A percentile compares a stretch with the other conserved stretches of the same genome.
Evolutionary conservation across 2,113 vertebrate species (phyloP).

Genomic region (Xiphophorus maculatus): DNA sequence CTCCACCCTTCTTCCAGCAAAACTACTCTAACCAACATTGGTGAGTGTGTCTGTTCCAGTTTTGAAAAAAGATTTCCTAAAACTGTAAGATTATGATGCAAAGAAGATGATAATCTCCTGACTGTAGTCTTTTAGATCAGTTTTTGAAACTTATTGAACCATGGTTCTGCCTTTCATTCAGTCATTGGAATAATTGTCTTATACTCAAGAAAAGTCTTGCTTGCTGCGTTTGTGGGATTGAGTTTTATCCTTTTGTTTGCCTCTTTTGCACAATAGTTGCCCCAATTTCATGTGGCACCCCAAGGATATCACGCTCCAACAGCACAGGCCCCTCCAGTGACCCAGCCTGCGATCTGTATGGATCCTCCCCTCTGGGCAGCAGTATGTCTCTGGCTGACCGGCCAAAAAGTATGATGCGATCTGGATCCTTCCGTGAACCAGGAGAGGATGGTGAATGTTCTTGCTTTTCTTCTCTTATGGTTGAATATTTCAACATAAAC

Average conservation of each 20-base stretch:
- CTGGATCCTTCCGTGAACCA: slow-evolving; percentile 96
- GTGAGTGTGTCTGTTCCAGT: slow-evolving; percentile 79
- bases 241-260: slow-evolving; percentile 3
- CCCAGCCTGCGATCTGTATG: slow-evolving; percentile 90
- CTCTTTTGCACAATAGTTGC: slow-evolving; percentile 81
- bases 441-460: slow-evolving; percentile 89
- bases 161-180: slow-evolving; percentile 52
- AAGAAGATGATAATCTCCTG: too few species aligned
- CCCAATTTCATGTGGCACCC: slow-evolving; percentile 85
- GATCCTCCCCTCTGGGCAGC: slow-evolving; percentile 92
- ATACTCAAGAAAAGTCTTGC: not conserved
- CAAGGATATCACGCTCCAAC: slow-evolving; percentile 96
- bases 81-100: too few species aligned
- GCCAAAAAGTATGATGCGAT: slow-evolving; percentile 95
- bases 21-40: slow-evolving; percentile 88
- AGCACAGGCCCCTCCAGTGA: slow-evolving; percentile 95
- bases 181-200: slow-evolving; percentile 41
- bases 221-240: slow-evolving; percentile 14
- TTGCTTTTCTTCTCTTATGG: slow-evolving; percentile 4
- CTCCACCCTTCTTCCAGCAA: slow-evolving; percentile 83
- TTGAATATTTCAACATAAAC: slow-evolving; percentile 1
- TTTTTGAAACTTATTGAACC: slow-evolving; percentile 54
- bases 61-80: slow-evolving; percentile 11
- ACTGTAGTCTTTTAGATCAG: too few species aligned
- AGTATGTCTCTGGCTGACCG: slow-evolving; percentile 93